Evolutionary conservation across 2,888 invertebrate species (phyloP), one percentile per base, ranked within the genome.

Genomic region (Scaeva pyrastri): DNA sequence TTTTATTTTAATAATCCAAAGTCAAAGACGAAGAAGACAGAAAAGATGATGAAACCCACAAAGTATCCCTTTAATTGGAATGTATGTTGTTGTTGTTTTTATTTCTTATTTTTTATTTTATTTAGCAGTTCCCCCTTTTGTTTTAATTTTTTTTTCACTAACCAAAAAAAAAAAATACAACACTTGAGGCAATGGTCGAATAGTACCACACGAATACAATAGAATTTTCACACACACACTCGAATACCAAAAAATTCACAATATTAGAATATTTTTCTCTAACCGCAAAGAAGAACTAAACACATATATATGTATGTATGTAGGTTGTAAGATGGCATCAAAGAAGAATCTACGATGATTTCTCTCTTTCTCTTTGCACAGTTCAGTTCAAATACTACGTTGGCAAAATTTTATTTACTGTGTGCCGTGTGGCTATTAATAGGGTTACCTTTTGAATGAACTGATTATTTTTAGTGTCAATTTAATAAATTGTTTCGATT

Each of bases 51-150:
- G 74, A 72, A 79, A 71, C 70, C 71, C 71, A 72, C 72, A 76
- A 73, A 43, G 75, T 76, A 85, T 80, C 85, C 84, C 76, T 81
- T 80, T 73, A 77, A 77, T 85, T 73, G 85, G 85, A 85, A 85
- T 85, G 80, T 85, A 76, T 85, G 76, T 76, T 85, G 68, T 85
- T 72, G 5, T 85, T 74, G 2, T 66, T 64, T 14, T 50, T 7
- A 19, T 50, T 50, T 52, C 12, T 23, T 26, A 26, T 31, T 31
- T 31, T 31, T 5, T 31, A 31, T 21, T 50, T 23, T 52, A 14
- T 26, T 52, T 12, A 72, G 72, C 60, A 80, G 76, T 85, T 80
- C 75, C 80, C 84, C 68, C 75, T 79, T 77, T 50, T 52, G 56
- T 71, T 41, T 62, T 55, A 45, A 56, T 21, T 68, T 70, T 72